Base-by-base conservation (phyloP, 2,797 vertebrate species). In the Sebastiscus tertius region DNA sequence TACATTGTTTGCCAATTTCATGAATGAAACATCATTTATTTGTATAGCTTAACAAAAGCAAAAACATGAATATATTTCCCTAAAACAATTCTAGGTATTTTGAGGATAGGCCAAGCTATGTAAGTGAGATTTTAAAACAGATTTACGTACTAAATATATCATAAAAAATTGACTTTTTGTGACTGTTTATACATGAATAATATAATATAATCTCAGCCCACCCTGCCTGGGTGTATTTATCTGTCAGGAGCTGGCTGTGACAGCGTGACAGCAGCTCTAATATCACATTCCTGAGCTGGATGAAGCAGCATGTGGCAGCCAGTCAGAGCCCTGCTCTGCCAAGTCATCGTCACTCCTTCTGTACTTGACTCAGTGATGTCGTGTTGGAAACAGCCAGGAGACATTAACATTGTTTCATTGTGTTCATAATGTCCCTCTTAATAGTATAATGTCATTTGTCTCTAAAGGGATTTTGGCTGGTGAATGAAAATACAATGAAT, bases 261-360 rank as follows among this genome's bases (percentile, higher is more conserved):
- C 52, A 49, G 75, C 36, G 74, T 73, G 77, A 81, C 78, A 74
- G 64, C 55, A 64, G 67, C 67, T 84, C 72, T 62, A 8, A 75
- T 83, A 84, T 88, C 80, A 78, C 60, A 79, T 88, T 81, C 79
- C 74, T 0, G 4, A 64, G 76, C 65, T 61, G 65, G 12, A 64
- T 81, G 68, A 84, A 71, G 68, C 76, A 34, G 61, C 77, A 42
- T n/a, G 29, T 82, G 85, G 79, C 81, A 69, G 73, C 60, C 8
- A 68, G 52, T 82, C 36, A 39, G 54, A 77, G 60, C 12, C 27
- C 31, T 12, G 26, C 80, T 59, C 20, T 85, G 87, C 82, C 86
- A 83, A 33, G 42, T 49, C 75, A n/a, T 34, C 49, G 8, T 71
- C 39, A 60, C 64, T 71, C 66, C 77, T 8, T 64, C 55, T 61